These are phyloP conservation scores for Tetragnatha versicolor DNA, from an alignment of 1,140 invertebrate species.

Conservation along the genomic window DNA sequence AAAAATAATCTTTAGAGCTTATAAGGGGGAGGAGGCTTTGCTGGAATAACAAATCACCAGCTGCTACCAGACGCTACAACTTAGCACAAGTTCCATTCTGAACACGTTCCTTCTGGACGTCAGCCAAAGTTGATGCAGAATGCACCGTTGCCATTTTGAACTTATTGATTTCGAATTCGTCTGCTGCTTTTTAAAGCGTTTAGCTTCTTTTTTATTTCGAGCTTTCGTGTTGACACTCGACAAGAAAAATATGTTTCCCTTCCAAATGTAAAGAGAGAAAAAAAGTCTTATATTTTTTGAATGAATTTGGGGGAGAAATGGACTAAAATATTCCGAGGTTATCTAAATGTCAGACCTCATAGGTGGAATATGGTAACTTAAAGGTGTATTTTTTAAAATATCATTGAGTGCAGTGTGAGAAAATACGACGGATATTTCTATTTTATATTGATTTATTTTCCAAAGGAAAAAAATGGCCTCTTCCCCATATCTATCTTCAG, in stretches of 20 bases:
- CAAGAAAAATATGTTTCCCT: not conserved
- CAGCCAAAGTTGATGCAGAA: not conserved
- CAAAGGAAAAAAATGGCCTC: no score
- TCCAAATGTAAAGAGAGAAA: not conserved
- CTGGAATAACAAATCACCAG: slow-evolving; percentile 13
- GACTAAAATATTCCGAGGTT: no score
- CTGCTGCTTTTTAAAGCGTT: not conserved
- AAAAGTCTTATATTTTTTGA: no score
- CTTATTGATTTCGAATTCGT: slow-evolving; percentile 12
- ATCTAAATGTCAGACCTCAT: no score
- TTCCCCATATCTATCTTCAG: no score
- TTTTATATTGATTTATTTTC: no score
- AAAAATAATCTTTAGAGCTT: not conserved
- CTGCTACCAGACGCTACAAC: slow-evolving; percentile 6
- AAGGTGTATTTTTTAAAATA: no score
- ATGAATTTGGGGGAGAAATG: no score
- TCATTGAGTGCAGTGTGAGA: no score
- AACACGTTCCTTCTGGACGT: not conserved
- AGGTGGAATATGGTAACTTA: no score
- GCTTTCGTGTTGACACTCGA: not conserved
- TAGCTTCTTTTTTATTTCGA: slow-evolving; percentile 8
- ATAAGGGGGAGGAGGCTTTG: not conserved
- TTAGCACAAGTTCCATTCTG: slow-evolving; percentile 5
- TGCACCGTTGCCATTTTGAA: not conserved
- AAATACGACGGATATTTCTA: no score